Evolutionary conservation across 2,888 invertebrate genomes (phyloP).

Genomic region (Cheilosia scutellata): DNA sequence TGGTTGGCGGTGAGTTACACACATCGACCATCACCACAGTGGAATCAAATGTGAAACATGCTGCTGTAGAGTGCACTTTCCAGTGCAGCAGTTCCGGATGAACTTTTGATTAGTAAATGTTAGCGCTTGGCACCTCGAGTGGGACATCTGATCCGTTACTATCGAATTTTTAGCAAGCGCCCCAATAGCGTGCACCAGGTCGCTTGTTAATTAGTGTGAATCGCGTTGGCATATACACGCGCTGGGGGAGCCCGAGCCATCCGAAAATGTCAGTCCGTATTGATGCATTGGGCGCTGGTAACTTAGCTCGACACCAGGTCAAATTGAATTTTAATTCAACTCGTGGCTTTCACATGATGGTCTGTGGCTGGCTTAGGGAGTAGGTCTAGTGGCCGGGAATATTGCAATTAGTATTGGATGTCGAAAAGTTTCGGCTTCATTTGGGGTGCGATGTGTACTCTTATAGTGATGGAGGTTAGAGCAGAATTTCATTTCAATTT

Average conservation of each 20-base stretch:
- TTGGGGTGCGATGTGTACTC: background rate
- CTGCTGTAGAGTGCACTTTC: constrained; percentile 8
- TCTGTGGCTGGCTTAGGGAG: constrained; percentile 3
- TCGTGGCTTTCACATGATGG: constrained; percentile 29
- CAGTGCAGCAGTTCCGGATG: constrained; percentile 8
- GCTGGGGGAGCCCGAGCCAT: background rate
- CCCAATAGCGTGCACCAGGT: background rate
- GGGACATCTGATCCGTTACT: constrained; percentile 17
- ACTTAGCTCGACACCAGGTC: constrained; percentile 23
- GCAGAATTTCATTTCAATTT: constrained; percentile 22
- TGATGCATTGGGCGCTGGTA: constrained; percentile 24
- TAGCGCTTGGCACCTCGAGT: background rate
- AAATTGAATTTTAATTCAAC: constrained; percentile 61
- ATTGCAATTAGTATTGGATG: constrained; percentile 30
- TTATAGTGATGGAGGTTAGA: background rate
- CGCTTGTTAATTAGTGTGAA: constrained; percentile 47
- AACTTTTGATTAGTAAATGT: constrained; percentile 68
- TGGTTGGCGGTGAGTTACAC: constrained; percentile 5
- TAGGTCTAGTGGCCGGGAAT: background rate
- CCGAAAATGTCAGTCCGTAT: constrained; percentile 30
- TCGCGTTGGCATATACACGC: constrained; percentile 9
- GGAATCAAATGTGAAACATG: constrained; percentile 62
- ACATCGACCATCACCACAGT: constrained; percentile 8
- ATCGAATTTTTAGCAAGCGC: constrained; percentile 18
- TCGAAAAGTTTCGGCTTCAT: constrained; percentile 21